A percentile compares a stretch with the other conserved stretches of the same genome.
phyloP scores from a whole-genome alignment of 2,113 vertebrate species.

The Plecturocebus donacophilus region DNA sequence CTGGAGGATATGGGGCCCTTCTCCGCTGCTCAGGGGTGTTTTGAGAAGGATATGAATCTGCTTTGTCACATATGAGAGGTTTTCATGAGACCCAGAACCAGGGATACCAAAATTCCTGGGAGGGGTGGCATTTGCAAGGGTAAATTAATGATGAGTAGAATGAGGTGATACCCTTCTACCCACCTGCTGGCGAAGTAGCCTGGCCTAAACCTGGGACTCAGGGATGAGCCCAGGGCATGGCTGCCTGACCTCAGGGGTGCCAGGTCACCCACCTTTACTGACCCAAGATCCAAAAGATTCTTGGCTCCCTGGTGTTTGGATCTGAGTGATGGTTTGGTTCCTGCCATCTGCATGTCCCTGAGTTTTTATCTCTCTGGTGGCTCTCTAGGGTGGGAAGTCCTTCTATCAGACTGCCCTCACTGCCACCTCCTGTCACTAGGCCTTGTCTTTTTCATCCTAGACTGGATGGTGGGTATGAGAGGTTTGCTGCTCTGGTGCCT shows the following conservation, averaged over 20 bases:
- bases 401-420: background rate
- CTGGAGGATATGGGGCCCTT: background rate
- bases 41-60: background rate
- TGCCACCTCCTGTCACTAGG: conserved; percentile 4
- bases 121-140: background rate
- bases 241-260: background rate
- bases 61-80: conserved; percentile 2
- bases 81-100: background rate
- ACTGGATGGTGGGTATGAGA: background rate
- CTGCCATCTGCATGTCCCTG: background rate
- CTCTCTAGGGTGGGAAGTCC: background rate
- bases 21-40: background rate
- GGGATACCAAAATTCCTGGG: background rate
- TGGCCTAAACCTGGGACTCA: background rate
- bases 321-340: conserved; percentile 12
- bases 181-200: background rate
- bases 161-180: background rate
- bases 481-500: background rate
- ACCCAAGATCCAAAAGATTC: background rate
- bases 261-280: background rate
- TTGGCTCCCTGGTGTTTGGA: background rate
- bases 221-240: background rate
- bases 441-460: background rate
- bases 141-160: background rate
- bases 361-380: background rate